Percentiles rank a stretch among this genome's conserved stretches.
Evolutionary conservation across 2,888 invertebrate species (phyloP).

Genomic region (Zygothrica quintamaculata): DNA sequence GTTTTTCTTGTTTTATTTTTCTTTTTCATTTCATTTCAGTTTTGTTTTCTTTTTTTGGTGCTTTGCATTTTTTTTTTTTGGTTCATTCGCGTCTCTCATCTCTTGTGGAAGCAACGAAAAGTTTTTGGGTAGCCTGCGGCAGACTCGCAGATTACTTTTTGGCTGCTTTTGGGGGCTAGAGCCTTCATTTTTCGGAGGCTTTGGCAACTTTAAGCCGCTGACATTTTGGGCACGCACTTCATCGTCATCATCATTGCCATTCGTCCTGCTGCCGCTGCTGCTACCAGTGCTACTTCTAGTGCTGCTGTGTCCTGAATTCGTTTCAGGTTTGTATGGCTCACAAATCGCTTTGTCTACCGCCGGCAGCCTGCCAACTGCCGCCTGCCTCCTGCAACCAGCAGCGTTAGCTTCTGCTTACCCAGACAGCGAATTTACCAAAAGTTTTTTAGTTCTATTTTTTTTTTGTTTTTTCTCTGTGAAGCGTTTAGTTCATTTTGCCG

Average conservation of each 20-base stretch:
- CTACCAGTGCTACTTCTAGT: not conserved
- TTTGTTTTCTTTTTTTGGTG: not conserved
- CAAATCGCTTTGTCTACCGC: conserved; percentile 58
- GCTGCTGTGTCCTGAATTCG: conserved; percentile 10
- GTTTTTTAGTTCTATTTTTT: conserved; percentile 35
- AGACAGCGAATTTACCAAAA: conserved; percentile 36
- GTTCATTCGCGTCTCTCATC: not conserved
- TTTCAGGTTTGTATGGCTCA: conserved; percentile 22
- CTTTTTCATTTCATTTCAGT: conserved; percentile 9
- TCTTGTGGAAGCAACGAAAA: conserved; percentile 48
- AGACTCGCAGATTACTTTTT: conserved; percentile 71
- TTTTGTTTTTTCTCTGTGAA: not conserved
- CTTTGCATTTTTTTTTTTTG: conserved; percentile 19
- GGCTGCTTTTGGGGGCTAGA: conserved; percentile 37
- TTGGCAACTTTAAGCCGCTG: conserved; percentile 72
- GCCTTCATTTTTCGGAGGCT: conserved; percentile 46
- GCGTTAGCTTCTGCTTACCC: conserved; percentile 6
- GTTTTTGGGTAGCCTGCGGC: conserved; percentile 69
- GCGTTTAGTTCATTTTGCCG: conserved; percentile 61
- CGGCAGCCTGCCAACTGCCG: not conserved
- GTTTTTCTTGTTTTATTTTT: conserved; percentile 40
- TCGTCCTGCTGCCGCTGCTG: conserved; percentile 14
- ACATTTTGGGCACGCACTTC: conserved; percentile 77
- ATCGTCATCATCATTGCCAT: conserved; percentile 10
- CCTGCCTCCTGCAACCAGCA: not conserved